Evolutionary conservation across 2,888 invertebrate species (phyloP).

Genomic region (Pharmacophagus antenor): DNA sequence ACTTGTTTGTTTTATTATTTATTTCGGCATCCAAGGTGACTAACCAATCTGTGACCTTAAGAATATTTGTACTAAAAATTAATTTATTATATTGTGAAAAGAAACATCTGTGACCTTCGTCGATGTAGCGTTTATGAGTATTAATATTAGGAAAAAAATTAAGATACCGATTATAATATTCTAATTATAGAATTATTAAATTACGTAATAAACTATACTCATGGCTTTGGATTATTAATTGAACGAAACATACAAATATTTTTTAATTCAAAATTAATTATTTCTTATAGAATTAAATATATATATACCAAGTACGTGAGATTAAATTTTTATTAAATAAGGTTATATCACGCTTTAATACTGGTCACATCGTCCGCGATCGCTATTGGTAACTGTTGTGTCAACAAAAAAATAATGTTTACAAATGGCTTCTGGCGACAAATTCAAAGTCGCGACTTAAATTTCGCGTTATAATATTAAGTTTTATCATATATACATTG

Average conservation of each 20-base stretch:
- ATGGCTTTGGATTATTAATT: no score
- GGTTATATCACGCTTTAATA: conserved; percentile 33
- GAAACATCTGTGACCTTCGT: conserved; percentile 52
- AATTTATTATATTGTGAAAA: conserved; percentile 16
- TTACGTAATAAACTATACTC: no score
- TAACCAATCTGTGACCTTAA: conserved; percentile 24
- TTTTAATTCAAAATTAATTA: not conserved
- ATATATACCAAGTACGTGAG: not conserved
- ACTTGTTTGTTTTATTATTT: conserved; percentile 46
- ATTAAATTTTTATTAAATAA: conserved; percentile 7
- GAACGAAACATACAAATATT: no score
- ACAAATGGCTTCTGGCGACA: conserved; percentile 68
- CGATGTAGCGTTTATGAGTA: not conserved
- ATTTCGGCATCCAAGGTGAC: not conserved
- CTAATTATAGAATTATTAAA: no score
- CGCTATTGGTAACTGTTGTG: conserved; percentile 71
- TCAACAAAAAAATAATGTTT: conserved; percentile 74
- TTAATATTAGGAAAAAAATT: not conserved
- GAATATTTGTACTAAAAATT: not conserved
- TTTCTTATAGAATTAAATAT: not conserved
- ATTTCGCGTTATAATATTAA: conserved; percentile 48
- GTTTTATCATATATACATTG: conserved; percentile 33
- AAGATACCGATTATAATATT: not conserved
- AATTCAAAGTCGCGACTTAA: conserved; percentile 60
- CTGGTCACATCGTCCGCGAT: conserved; percentile 62